Percentiles rank a stretch among this genome's conserved stretches.
phyloP scores from a whole-genome alignment of 2,888 invertebrate species.

The Keiferia lycopersicella region DNA sequence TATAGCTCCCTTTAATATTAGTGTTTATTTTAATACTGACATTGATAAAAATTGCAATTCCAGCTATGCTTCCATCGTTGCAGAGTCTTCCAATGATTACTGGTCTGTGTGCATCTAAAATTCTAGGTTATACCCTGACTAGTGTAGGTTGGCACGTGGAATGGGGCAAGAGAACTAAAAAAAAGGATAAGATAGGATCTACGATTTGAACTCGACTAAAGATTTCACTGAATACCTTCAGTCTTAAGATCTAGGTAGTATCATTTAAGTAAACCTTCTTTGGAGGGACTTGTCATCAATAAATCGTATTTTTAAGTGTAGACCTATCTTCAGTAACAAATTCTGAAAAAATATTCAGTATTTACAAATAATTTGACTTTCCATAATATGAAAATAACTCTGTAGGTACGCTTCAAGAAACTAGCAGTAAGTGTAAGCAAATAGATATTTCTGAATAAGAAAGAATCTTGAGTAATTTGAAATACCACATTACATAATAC shows the following conservation, averaged over 20 bases:
- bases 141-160: conserved; percentile 70
- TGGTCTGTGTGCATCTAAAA: conserved; percentile 38
- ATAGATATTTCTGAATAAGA: conserved; percentile 22
- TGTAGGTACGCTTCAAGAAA: conserved; percentile 41
- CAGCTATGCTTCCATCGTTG: no score
- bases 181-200: conserved; percentile 29
- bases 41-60: not conserved
- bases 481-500: conserved; percentile 28
- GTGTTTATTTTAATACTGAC: no score
- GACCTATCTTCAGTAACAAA: conserved; percentile 58
- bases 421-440: conserved; percentile 24
- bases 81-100: not conserved
- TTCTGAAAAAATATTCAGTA: conserved; percentile 67
- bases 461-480: conserved; percentile 23
- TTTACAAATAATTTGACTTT: conserved; percentile 51
- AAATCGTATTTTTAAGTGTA: conserved; percentile 62
- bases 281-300: conserved; percentile 75
- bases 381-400: conserved; percentile 58
- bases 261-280: conserved; percentile 63
- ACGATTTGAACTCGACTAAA: conserved; percentile 39
- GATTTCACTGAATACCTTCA: conserved; percentile 66
- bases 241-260: conserved; percentile 77
- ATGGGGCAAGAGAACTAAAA: conserved; percentile 56
- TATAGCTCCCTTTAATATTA: no score
- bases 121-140: conserved; percentile 68